These are phyloP conservation scores for Elephantulus edwardii DNA, from an alignment of 2,113 vertebrate species.

Conservation along the genomic window DNA sequence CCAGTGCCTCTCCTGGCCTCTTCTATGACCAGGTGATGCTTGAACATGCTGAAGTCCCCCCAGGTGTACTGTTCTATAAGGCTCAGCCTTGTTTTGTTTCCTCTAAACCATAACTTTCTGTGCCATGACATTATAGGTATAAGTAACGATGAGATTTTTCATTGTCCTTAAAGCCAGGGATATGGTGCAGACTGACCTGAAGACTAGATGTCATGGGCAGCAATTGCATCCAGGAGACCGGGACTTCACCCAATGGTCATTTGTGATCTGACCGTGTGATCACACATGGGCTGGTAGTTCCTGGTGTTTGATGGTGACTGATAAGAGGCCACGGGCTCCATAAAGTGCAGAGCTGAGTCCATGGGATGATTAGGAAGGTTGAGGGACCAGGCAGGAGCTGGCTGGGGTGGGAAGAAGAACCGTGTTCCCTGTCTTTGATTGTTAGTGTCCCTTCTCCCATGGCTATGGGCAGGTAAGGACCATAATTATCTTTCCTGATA, in stretches of 20 bases:
- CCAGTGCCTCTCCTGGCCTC: rapidly evolving
- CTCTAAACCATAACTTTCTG: background rate
- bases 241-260: background rate
- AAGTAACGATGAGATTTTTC: background rate
- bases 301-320: too few relatives aligned
- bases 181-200: background rate
- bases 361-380: background rate
- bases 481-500: too few relatives aligned
- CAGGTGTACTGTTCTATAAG: background rate
- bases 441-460: background rate
- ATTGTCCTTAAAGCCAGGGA: background rate
- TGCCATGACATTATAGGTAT: background rate
- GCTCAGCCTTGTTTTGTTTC: background rate
- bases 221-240: background rate
- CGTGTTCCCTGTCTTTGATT: background rate
- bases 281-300: too few relatives aligned
- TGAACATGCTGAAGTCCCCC: background rate
- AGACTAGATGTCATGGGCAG: background rate
- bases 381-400: background rate
- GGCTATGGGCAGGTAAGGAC: background rate
- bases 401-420: background rate
- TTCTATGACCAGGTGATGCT: background rate
- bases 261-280: too few relatives aligned
- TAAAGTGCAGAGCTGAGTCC: background rate
- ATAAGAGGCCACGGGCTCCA: too few relatives aligned